Conservation (phyloP, 2,113 vertebrate genomes). For the Patagioenas fasciata region DNA sequence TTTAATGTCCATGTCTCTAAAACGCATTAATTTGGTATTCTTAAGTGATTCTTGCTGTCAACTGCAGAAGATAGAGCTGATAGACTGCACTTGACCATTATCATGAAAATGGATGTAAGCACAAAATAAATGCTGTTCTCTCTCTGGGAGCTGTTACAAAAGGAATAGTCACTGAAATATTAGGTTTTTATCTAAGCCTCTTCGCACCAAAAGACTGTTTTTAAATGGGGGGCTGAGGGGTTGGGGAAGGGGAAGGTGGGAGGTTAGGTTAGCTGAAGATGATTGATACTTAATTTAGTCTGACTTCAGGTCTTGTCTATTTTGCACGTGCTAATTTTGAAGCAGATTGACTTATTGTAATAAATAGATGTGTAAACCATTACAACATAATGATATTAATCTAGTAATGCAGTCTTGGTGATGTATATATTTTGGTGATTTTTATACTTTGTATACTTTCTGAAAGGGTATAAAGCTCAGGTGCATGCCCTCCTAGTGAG, state of each 20-base stretch:
- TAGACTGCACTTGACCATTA: neutral
- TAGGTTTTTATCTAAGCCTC: neutral
- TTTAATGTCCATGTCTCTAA: neutral
- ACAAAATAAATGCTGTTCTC: neutral
- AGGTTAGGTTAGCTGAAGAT: neutral
- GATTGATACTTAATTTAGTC: neutral
- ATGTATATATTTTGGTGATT: neutral
- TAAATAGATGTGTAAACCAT: neutral
- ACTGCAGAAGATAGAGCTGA: neutral
- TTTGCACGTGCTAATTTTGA: neutral
- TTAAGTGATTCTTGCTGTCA: neutral
- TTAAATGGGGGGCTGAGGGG: no score
- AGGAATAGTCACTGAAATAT: neutral
- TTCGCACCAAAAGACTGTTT: neutral
- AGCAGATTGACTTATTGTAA: neutral
- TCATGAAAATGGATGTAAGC: neutral
- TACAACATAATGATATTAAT: neutral
- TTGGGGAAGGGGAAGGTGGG: neutral
- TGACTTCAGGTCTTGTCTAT: neutral
- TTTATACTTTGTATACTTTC: neutral
- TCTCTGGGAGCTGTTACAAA: neutral
- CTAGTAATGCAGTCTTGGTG: neutral
- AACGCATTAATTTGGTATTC: neutral
- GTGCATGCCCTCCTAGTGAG: neutral
- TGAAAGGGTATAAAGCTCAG: neutral